Base-by-base conservation (phyloP, 2,797 vertebrate genomes). In the Tachyglossus aculeatus region DNA sequence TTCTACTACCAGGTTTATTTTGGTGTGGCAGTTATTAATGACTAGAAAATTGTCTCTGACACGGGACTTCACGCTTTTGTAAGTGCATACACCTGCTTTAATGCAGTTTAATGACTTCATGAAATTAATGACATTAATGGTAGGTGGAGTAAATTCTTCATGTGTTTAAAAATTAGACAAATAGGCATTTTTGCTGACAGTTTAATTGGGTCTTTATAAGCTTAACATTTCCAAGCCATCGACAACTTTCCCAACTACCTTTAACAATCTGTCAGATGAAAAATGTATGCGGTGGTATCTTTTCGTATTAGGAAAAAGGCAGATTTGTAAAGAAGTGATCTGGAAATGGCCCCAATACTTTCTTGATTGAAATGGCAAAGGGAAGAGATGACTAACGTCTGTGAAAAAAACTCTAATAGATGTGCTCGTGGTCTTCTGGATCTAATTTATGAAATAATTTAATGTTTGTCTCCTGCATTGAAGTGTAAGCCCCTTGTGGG, bases 151-250 rank as follows among this genome's bases (percentile, higher is more conserved):
- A 27, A 51, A 63, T 63, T 73, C 51, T 61, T 0, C n/a, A 9
- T n/a, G 16, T 27, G 12, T 37, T 36, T 22, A 58, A 50, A 71
- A 74, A 55, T 69, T 60, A 58, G n/a, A 9, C 44, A 66, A 59
- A 27, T 54, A 40, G 32, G 55, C 32, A 44, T 64, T 72, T 67
- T 33, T 25, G 6, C 6, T 31, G 56, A 59, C 39, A 31, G 31
- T 58, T 65, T 69, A 50, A 65, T 58, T 31, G 12, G 29, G 40
- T 16, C 22, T 40, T 62, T 47, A 56, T 24, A 29, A 21, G 59
- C 67, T 62, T 53, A 41, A 29, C 36, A 13, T 3, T 2, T 24
- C 6, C 16, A 40, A 48, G 29, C 55, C 41, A 36, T 45, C 16
- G n/a, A 25, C 45, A 32, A 24, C 32, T 33, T 55, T 51, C 13